Evolutionary conservation across 2,113 vertebrate species (phyloP).

Genomic region (Agapornis roseicollis): DNA sequence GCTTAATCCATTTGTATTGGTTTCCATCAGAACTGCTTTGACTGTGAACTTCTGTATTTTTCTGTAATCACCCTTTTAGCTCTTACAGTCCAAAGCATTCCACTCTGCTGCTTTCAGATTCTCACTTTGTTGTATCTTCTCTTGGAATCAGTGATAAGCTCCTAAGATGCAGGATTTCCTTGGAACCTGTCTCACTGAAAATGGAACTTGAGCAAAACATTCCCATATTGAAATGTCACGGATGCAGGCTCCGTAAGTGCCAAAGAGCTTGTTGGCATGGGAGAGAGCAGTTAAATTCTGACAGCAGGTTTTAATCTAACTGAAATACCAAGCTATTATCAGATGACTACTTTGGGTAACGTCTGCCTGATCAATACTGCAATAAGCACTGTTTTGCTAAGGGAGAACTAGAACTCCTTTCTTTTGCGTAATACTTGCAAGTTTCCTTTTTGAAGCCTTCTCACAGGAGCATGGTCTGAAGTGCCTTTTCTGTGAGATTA

Average conservation of each 20-base stretch:
- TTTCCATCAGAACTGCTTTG: background rate
- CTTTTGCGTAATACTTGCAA: background rate
- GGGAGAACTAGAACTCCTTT: background rate
- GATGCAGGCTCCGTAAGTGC: background rate
- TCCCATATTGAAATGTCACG: background rate
- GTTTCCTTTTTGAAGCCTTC: background rate
- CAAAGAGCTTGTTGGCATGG: background rate
- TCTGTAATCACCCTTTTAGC: background rate
- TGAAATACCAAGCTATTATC: background rate
- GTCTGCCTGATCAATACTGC: background rate
- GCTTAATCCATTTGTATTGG: slow-evolving; percentile 2
- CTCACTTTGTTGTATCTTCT: background rate
- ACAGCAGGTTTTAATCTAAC: background rate
- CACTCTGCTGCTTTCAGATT: background rate
- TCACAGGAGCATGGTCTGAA: background rate
- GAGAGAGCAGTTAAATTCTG: background rate
- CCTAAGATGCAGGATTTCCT: background rate
- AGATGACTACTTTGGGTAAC: background rate
- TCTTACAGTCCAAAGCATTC: background rate
- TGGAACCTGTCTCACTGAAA: background rate
- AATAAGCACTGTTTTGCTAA: background rate
- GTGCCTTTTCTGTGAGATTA: background rate
- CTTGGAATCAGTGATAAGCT: background rate
- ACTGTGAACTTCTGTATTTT: background rate
- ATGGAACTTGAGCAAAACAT: background rate